Conservation (phyloP, 2,113 vertebrate species). For the Clarias macrocephalus region DNA sequence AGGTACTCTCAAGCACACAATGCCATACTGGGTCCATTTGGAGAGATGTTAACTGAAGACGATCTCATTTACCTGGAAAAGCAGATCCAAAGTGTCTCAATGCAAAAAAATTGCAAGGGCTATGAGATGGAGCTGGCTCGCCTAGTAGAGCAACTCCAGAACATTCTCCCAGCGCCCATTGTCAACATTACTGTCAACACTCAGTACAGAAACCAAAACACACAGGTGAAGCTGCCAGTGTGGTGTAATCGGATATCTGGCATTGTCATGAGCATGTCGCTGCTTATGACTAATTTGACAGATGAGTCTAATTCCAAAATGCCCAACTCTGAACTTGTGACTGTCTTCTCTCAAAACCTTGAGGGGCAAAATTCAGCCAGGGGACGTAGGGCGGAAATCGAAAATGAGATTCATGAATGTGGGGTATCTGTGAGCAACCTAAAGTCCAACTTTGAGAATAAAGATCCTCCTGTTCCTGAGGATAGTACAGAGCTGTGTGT, state of each 20-base stretch:
- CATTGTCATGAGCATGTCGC: constrained; percentile 85
- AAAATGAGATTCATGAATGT: constrained; percentile 84
- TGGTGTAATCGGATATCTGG: constrained; percentile 86
- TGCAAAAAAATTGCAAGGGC: constrained; percentile 79
- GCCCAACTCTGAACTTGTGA: constrained; percentile 74
- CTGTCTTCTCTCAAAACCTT: constrained; percentile 70
- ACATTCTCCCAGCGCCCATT: constrained; percentile 84
- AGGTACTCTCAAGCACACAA: constrained; percentile 84
- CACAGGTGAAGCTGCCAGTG: constrained; percentile 75
- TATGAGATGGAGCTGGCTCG: constrained; percentile 83
- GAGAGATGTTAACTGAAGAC: constrained; percentile 89
- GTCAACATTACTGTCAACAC: constrained; percentile 86
- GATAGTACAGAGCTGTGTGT: constrained; percentile 25
- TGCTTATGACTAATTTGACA: constrained; percentile 79
- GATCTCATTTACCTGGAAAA: constrained; percentile 88
- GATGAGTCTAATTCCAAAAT: constrained; percentile 70
- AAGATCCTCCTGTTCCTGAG: constrained; percentile 44
- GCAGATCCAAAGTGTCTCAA: constrained; percentile 83
- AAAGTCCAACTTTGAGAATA: constrained; percentile 83
- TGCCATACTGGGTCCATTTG: constrained; percentile 91
- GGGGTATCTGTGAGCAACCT: constrained; percentile 87
- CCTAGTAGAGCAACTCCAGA: constrained; percentile 81
- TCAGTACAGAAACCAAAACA: constrained; percentile 72
- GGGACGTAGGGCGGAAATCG: constrained; percentile 71
- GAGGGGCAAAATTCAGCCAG: constrained; percentile 56